A percentile compares a stretch with the other conserved stretches of the same genome.
Conservation (phyloP, 2,113 vertebrate species). For the Pseudonaja textilis region DNA sequence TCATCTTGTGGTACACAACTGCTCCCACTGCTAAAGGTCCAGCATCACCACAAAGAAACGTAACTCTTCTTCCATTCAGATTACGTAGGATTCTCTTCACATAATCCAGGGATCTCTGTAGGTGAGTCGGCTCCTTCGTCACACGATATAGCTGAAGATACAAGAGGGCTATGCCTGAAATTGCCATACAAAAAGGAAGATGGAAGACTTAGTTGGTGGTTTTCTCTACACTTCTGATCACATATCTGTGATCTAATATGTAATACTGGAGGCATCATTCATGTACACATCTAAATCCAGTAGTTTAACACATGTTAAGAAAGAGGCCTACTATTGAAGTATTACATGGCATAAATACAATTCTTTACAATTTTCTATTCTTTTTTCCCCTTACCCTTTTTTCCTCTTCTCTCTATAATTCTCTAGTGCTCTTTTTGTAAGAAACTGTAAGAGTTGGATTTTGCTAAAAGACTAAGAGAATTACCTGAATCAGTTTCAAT, state of each 20-base stretch:
- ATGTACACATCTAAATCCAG: background rate
- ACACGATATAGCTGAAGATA: conserved; percentile 88
- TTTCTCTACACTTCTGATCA: background rate
- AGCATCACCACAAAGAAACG: conserved; percentile 93
- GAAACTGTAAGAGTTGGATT: background rate
- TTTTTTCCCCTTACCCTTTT: background rate
- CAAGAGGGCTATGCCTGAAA: conserved; percentile 87
- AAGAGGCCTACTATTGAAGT: background rate
- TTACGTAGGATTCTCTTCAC: conserved; percentile 90
- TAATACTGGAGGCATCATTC: background rate
- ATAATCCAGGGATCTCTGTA: conserved; percentile 89
- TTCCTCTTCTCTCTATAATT: background rate
- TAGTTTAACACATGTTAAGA: background rate
- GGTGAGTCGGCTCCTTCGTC: conserved; percentile 76
- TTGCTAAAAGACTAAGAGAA: background rate
- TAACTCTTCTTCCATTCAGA: conserved; percentile 87
- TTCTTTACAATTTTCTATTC: background rate
- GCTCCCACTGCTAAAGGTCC: conserved; percentile 91
- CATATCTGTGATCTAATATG: background rate
- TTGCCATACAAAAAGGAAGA: background rate
- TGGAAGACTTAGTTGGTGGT: background rate
- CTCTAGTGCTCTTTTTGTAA: background rate
- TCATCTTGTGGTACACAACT: conserved; percentile 87
- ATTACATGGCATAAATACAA: background rate
- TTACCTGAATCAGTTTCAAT: background rate